Conservation (phyloP, 2,888 invertebrate species). For the Aelia acuminata region DNA sequence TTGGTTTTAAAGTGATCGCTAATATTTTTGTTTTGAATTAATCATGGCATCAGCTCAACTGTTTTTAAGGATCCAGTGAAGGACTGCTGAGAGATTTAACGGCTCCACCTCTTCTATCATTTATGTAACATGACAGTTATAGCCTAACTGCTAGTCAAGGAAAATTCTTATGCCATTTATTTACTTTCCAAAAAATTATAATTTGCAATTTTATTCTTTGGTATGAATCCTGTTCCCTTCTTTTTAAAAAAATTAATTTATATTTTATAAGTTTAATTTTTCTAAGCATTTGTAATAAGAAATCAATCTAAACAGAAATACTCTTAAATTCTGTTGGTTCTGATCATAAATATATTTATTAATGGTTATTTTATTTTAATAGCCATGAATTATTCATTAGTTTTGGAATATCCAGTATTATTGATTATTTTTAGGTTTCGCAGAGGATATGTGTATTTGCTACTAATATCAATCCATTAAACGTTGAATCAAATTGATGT, state of each 20-base stretch:
- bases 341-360: not conserved
- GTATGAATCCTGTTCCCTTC: not conserved
- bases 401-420: not conserved
- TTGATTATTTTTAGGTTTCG: not conserved
- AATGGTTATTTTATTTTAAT: not conserved
- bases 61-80: constrained; percentile 12
- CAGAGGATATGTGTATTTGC: not conserved
- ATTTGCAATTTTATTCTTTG: not conserved
- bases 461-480: not conserved
- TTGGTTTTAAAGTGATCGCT: constrained; percentile 19
- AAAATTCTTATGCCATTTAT: not conserved
- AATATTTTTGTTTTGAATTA: constrained; percentile 46
- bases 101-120: not conserved
- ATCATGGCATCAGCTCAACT: constrained; percentile 6
- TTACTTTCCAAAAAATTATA: not conserved
- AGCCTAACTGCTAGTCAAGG: not conserved
- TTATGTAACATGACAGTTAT: constrained; percentile 7
- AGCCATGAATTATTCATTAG: not conserved
- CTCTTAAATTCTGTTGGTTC: not conserved
- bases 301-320: not conserved
- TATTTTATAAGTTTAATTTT: not conserved
- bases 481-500: not conserved
- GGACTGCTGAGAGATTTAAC: not conserved
- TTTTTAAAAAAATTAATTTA: not conserved
- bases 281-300: not conserved